These are phyloP conservation scores for Pentalonia nigronervosa DNA, from an alignment of 1,140 invertebrate genomes.

Conservation along the genomic window DNA sequence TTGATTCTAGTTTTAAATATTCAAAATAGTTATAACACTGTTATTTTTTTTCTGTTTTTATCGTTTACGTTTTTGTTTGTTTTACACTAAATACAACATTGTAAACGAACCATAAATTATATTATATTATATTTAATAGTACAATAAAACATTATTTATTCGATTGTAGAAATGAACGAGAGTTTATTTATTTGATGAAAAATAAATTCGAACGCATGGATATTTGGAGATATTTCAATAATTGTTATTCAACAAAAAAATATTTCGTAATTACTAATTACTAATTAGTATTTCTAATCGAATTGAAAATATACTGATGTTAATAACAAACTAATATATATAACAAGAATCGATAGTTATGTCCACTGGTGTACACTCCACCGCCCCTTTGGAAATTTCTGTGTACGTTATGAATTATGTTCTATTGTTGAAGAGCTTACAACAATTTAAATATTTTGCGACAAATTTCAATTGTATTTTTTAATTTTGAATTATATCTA, in stretches of 20 bases:
- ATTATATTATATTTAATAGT: not conserved
- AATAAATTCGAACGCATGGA: not conserved
- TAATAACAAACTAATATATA: not conserved
- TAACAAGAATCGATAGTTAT: not conserved
- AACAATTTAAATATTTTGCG: not conserved
- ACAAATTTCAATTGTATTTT: not conserved
- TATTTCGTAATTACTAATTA: not conserved
- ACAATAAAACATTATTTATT: not conserved
- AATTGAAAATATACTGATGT: not conserved
- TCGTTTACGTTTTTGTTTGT: not conserved
- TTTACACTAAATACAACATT: not conserved
- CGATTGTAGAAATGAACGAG: not conserved
- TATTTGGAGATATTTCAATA: not conserved
- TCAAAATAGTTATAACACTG: too few species aligned
- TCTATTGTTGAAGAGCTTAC: not conserved
- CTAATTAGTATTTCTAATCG: not conserved
- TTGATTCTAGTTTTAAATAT: too few species aligned
- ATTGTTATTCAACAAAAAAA: not conserved
- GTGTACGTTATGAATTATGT: not conserved
- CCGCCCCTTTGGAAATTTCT: not conserved
- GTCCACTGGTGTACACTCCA: not conserved
- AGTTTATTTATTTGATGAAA: not conserved
- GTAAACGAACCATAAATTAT: not conserved
- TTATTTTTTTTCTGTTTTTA: too few species aligned
- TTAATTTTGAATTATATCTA: not conserved